Evolutionary conservation across 2,113 vertebrate species (phyloP).

Genomic region (Xenopus tropicalis): DNA sequence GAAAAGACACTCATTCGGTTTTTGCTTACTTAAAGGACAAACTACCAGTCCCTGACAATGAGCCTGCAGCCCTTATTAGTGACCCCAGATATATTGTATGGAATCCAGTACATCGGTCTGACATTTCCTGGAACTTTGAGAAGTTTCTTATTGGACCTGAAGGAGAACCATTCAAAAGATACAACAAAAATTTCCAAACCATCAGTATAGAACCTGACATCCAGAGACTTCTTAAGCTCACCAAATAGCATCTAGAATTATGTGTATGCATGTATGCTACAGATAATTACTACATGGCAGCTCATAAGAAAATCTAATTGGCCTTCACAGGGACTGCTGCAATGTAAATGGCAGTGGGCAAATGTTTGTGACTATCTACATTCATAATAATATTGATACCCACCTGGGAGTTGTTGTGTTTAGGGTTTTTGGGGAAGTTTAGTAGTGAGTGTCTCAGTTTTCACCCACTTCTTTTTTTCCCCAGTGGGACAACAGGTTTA

Average conservation of each 20-base stretch:
- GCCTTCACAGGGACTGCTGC: too few species aligned
- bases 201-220: constrained; percentile 88
- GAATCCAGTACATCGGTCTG: constrained; percentile 81
- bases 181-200: constrained; percentile 81
- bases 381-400: too few species aligned
- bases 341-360: too few species aligned
- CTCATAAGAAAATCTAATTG: too few species aligned
- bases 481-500: too few species aligned
- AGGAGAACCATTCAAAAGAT: constrained; percentile 92
- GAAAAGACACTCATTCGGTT: constrained; percentile 80
- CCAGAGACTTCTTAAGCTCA: constrained; percentile 86
- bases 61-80: constrained; percentile 72
- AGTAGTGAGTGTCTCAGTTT: too few species aligned
- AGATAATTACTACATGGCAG: too few species aligned
- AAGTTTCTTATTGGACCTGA: constrained; percentile 94
- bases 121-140: constrained; percentile 97
- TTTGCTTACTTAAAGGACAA: constrained; percentile 95
- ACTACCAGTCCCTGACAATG: constrained; percentile 81
- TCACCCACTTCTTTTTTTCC: too few species aligned
- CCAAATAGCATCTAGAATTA: constrained; percentile 66
- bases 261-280: background rate
- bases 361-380: too few species aligned
- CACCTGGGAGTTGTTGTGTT: too few species aligned
- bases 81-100: constrained; percentile 85
- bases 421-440: too few species aligned